A percentile compares a stretch with the other conserved stretches of the same genome.
phyloP scores from a whole-genome alignment of 1,140 invertebrate genomes.

The Heliothis virescens region DNA sequence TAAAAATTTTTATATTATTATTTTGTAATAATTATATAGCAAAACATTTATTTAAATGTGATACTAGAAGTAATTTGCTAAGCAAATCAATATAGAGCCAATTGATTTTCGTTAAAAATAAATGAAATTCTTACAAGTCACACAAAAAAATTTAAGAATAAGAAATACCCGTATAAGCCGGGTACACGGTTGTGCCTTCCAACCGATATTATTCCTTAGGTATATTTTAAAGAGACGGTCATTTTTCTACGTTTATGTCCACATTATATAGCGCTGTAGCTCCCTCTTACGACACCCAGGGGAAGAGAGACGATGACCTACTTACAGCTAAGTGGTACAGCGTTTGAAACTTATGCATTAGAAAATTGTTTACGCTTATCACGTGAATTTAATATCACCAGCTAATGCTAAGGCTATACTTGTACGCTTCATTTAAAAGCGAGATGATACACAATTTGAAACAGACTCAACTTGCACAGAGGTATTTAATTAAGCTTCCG shows the following conservation, averaged over 20 bases:
- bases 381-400: neutral
- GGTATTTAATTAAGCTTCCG: conserved; percentile 47
- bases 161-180: too few species aligned
- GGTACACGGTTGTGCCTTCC: neutral
- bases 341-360: conserved; percentile 33
- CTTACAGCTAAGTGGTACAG: conserved; percentile 28
- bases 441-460: conserved; percentile 25
- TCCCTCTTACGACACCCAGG: conserved; percentile 37
- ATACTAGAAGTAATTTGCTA: too few species aligned
- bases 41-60: too few species aligned
- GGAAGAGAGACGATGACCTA: conserved; percentile 35
- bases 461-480: conserved; percentile 28
- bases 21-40: too few species aligned
- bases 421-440: conserved; percentile 29
- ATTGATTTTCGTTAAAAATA: too few species aligned
- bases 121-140: too few species aligned
- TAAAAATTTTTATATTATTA: too few species aligned
- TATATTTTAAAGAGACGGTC: conserved; percentile 2
- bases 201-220: conserved; percentile 15
- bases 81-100: too few species aligned
- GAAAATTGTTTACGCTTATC: conserved; percentile 11
- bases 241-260: conserved; percentile 34
- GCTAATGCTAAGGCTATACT: neutral
- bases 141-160: too few species aligned
- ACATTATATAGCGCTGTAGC: conserved; percentile 29